phyloP scores from a whole-genome alignment of 2,888 invertebrate species.

The Drosophila maculinotata region DNA sequence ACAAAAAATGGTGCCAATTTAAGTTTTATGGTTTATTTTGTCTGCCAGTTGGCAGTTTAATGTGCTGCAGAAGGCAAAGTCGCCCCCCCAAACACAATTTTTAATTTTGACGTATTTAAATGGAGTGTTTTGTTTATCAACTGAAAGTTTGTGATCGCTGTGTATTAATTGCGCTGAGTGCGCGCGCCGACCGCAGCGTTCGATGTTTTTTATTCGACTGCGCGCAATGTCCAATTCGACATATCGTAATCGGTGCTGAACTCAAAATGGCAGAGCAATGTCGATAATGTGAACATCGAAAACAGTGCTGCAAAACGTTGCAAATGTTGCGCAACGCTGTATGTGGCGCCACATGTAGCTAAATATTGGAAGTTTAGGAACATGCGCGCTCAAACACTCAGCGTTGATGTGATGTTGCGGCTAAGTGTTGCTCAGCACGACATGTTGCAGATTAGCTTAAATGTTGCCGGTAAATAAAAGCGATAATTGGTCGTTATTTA shows the following conservation, averaged over 20 bases:
- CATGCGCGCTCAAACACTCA: background rate
- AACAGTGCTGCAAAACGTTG: conserved; percentile 18
- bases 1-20: conserved; percentile 22
- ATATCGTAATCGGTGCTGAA: conserved; percentile 25
- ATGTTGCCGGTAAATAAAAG: background rate
- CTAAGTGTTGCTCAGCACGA: background rate
- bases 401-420: background rate
- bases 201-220: conserved; percentile 49
- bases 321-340: conserved; percentile 11
- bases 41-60: conserved; percentile 19
- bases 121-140: conserved; percentile 55
- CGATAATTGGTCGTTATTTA: background rate
- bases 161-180: conserved; percentile 29
- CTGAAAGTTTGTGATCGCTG: conserved; percentile 28
- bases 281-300: conserved; percentile 13
- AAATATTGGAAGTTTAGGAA: conserved; percentile 1
- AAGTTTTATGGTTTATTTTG: conserved; percentile 18
- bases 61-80: conserved; percentile 34
- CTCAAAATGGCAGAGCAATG: conserved; percentile 40
- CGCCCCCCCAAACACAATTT: conserved; percentile 38
- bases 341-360: too few relatives aligned
- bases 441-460: too few relatives aligned
- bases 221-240: conserved; percentile 48
- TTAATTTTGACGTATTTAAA: conserved; percentile 60
- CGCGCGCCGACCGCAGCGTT: conserved; percentile 46